Percentiles rank a stretch among this genome's conserved stretches.
These are phyloP conservation scores for Clostera curtula DNA, from an alignment of 2,888 invertebrate species.

Conservation along the genomic window DNA sequence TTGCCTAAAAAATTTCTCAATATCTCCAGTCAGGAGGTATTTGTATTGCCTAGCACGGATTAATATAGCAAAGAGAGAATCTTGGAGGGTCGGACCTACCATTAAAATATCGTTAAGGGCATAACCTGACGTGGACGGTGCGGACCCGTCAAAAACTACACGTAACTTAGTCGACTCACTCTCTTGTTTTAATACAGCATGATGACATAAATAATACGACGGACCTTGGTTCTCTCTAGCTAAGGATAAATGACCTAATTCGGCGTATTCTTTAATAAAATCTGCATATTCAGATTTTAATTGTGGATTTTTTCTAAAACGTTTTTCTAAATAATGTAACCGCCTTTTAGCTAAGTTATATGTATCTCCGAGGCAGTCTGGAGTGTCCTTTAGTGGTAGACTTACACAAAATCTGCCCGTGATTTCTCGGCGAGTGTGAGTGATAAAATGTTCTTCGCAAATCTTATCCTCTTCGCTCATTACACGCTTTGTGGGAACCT, in stretches of 20 bases:
- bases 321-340: slow-evolving; percentile 13
- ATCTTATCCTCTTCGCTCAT: slow-evolving; percentile 8
- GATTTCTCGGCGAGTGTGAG: slow-evolving; percentile 7
- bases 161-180: too few relatives aligned
- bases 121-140: slow-evolving; percentile 14
- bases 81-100: slow-evolving; percentile 3
- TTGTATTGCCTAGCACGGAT: slow-evolving; percentile 8
- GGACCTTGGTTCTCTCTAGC: neutral
- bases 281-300: slow-evolving; percentile 12
- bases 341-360: slow-evolving; percentile 16
- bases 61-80: slow-evolving; percentile 5
- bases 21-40: too few relatives aligned
- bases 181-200: slow-evolving; percentile 30
- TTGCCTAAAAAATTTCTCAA: too few relatives aligned
- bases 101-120: slow-evolving; percentile 4
- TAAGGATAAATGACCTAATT: slow-evolving; percentile 13
- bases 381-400: slow-evolving; percentile 3
- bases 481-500: slow-evolving; percentile 8
- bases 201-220: slow-evolving; percentile 35
- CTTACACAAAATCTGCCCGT: slow-evolving; percentile 16
- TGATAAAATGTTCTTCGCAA: slow-evolving; percentile 18
- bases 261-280: slow-evolving; percentile 16
- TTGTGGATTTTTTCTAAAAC: slow-evolving; percentile 8
- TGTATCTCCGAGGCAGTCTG: slow-evolving; percentile 13
- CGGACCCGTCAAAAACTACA: slow-evolving; percentile 20